phyloP scores from a whole-genome alignment of 2,888 invertebrate species.

The Oxytorus armatus region DNA sequence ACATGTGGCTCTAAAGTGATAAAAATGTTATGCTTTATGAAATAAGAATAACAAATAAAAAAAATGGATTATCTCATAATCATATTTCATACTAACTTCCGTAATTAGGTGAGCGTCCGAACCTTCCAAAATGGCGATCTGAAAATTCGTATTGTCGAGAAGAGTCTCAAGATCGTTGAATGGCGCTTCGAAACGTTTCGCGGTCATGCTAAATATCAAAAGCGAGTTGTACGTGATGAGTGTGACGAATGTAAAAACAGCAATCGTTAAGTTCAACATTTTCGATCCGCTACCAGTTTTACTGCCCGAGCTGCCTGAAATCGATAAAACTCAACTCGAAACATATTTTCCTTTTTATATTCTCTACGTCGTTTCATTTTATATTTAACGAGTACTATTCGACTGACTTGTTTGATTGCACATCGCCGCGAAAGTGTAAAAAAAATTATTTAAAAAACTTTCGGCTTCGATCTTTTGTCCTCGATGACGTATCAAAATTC shows the following conservation, averaged over 20 bases:
- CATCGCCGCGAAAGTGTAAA: slow-evolving; percentile 70
- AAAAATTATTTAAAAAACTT: slow-evolving; percentile 66
- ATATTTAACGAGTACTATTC: too few species aligned
- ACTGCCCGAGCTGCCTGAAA: slow-evolving; percentile 54
- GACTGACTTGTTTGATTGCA: slow-evolving; percentile 72
- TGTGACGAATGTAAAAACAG: slow-evolving; percentile 70
- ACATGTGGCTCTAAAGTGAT: neutral
- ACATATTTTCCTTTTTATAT: too few species aligned
- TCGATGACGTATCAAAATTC: neutral
- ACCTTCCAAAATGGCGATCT: slow-evolving; percentile 38
- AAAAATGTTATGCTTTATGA: neutral
- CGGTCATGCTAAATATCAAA: slow-evolving; percentile 69
- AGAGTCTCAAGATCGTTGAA: slow-evolving; percentile 37
- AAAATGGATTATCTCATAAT: neutral
- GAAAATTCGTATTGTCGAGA: slow-evolving; percentile 38
- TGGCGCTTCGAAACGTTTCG: slow-evolving; percentile 46
- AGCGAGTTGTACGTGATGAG: slow-evolving; percentile 68
- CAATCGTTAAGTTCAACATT: slow-evolving; percentile 63
- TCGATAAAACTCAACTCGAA: neutral
- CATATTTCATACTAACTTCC: slow-evolving; percentile 14
- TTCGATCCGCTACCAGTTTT: slow-evolving; percentile 54
- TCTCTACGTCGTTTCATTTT: too few species aligned
- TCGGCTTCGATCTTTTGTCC: neutral
- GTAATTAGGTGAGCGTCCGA: slow-evolving; percentile 15
- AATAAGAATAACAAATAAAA: too few species aligned